Percentiles rank a stretch among this genome's conserved stretches.
Evolutionary conservation across 2,888 invertebrate genomes (phyloP).

Genomic region (Parapristionchus giblindavisi): DNA sequence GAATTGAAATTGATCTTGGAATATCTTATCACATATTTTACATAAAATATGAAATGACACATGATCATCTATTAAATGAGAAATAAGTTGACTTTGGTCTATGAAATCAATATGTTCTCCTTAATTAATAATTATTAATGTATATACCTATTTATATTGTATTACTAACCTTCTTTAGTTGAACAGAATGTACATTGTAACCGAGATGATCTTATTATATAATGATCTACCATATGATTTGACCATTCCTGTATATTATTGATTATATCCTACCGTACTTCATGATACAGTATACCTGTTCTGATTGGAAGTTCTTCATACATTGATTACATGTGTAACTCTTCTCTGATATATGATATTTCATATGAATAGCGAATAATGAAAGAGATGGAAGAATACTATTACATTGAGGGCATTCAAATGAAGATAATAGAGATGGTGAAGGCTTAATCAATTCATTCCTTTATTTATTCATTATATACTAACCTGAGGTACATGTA

Average conservation of each 20-base stretch:
- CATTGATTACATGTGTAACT: not conserved
- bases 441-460: not conserved
- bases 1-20: slow-evolving; percentile 1
- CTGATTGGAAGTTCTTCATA: not conserved
- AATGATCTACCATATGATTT: slow-evolving; percentile 3
- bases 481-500: not conserved
- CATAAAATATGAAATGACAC: not conserved
- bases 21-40: not conserved
- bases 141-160: too few relatives aligned
- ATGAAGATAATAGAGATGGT: not conserved
- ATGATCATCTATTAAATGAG: slow-evolving; percentile 8
- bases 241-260: not conserved
- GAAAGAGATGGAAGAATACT: not conserved
- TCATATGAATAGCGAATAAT: slow-evolving; percentile 20
- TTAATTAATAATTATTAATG: too few relatives aligned
- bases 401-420: slow-evolving; percentile 23
- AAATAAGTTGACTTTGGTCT: not conserved
- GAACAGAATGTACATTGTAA: slow-evolving; percentile 2
- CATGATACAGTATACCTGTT: too few relatives aligned
- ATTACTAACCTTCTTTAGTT: not conserved
- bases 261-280: not conserved
- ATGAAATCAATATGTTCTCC: not conserved
- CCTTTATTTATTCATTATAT: not conserved
- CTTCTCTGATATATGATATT: slow-evolving; percentile 20
- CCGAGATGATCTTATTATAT: not conserved